A percentile compares a stretch with the other conserved stretches of the same genome.
Evolutionary conservation across 2,888 invertebrate species (phyloP).

Genomic region (Gymnocheta viridis): DNA sequence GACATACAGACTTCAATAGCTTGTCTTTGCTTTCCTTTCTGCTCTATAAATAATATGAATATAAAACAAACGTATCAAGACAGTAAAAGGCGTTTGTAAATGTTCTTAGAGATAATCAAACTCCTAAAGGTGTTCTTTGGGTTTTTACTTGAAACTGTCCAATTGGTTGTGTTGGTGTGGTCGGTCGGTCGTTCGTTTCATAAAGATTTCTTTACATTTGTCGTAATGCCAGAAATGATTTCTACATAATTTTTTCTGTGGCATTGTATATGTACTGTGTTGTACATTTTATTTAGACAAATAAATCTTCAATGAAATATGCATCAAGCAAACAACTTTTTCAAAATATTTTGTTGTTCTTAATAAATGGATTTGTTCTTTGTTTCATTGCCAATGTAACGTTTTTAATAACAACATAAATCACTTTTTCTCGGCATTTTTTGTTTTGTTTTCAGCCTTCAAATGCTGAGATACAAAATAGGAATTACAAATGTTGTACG

Average conservation of each 20-base stretch:
- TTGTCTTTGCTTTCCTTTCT: background rate
- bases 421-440: slow-evolving; percentile 47
- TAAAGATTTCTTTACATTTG: slow-evolving; percentile 4
- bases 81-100: slow-evolving; percentile 23
- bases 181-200: background rate
- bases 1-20: slow-evolving; percentile 47
- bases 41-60: no score
- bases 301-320: slow-evolving; percentile 50
- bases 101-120: background rate
- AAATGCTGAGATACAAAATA: slow-evolving; percentile 2
- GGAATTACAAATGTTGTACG: background rate
- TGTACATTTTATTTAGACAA: slow-evolving; percentile 25
- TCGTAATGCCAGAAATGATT: slow-evolving; percentile 61
- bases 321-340: slow-evolving; percentile 33
- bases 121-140: background rate
- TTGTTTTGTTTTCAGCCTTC: background rate
- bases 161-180: background rate
- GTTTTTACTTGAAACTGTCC: background rate
- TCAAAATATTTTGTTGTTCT: slow-evolving; percentile 24
- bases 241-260: slow-evolving; percentile 55
- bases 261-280: background rate
- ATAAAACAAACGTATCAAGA: background rate
- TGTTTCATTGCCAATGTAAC: slow-evolving; percentile 62
- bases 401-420: slow-evolving; percentile 64
- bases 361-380: slow-evolving; percentile 65